Evolutionary conservation across 2,797 vertebrate genomes (phyloP).

Genomic region (Spondyliosoma cantharus): DNA sequence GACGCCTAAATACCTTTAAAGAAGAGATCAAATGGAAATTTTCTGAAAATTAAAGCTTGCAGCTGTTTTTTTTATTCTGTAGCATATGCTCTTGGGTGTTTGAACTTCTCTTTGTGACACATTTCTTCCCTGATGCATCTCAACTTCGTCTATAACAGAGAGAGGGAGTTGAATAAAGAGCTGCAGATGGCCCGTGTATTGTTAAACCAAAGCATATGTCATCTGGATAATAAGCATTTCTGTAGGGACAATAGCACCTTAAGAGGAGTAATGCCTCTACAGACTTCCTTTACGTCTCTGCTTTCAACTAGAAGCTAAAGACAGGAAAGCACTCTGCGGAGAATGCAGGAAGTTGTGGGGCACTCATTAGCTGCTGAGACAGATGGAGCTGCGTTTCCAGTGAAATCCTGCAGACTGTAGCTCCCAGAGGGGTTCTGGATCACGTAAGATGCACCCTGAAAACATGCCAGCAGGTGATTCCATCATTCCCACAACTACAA

Average conservation of each 20-base stretch:
- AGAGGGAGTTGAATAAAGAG: constrained; percentile 24
- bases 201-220: constrained; percentile 32
- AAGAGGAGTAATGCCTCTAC: constrained; percentile 6
- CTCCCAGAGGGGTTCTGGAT: constrained; percentile 48
- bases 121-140: constrained; percentile 13
- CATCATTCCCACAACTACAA: constrained; percentile 7
- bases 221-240: background rate
- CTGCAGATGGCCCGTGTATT: constrained; percentile 43
- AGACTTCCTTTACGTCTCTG: constrained; percentile 39
- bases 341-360: constrained; percentile 41
- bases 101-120: constrained; percentile 38
- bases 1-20: constrained; percentile 45
- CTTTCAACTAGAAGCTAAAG: constrained; percentile 33
- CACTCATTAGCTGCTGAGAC: constrained; percentile 63
- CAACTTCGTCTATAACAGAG: background rate
- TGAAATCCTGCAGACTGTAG: constrained; percentile 49
- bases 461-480: constrained; percentile 22
- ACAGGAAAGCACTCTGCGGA: constrained; percentile 23
- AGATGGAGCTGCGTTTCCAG: constrained; percentile 47
- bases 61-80: constrained; percentile 25
- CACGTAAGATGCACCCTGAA: constrained; percentile 25
- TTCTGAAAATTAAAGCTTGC: constrained; percentile 38
- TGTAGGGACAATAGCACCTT: constrained; percentile 16
- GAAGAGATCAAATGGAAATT: constrained; percentile 42
- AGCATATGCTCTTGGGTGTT: constrained; percentile 28